Evolutionary conservation across 2,797 vertebrate genomes (phyloP).

Genomic region (Momotus momota): DNA sequence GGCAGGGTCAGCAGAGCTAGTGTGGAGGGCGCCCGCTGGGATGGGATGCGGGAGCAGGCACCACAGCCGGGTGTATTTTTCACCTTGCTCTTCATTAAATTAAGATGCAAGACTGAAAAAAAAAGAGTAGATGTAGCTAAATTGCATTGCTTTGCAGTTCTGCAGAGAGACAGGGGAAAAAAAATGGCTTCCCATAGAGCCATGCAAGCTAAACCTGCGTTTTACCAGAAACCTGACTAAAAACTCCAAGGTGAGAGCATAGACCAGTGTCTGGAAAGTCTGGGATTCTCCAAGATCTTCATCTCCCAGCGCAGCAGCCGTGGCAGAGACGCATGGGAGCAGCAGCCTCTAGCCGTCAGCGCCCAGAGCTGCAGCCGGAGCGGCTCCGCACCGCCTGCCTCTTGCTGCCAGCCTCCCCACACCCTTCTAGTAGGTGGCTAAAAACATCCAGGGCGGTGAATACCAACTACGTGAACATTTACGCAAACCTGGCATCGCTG

Average conservation of each 20-base stretch:
- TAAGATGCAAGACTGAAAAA: too few species aligned
- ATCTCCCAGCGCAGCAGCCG: fast-evolving
- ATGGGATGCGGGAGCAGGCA: background rate
- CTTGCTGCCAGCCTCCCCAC: background rate
- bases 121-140: background rate
- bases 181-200: background rate
- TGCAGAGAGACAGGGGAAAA: fast-evolving
- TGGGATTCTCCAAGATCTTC: background rate
- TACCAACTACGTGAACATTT: background rate
- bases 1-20: background rate
- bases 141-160: background rate
- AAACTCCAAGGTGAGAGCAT: background rate
- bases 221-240: background rate
- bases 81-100: background rate
- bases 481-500: background rate
- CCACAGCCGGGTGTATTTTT: background rate
- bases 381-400: background rate
- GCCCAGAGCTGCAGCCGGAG: background rate
- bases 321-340: background rate
- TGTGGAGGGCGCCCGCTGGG: fast-evolving
- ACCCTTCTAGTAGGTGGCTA: background rate
- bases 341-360: background rate
- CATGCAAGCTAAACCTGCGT: background rate
- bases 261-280: background rate
- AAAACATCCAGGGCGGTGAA: background rate